phyloP scores from a whole-genome alignment of 2,888 invertebrate genomes.

The Xylophagus ater region DNA sequence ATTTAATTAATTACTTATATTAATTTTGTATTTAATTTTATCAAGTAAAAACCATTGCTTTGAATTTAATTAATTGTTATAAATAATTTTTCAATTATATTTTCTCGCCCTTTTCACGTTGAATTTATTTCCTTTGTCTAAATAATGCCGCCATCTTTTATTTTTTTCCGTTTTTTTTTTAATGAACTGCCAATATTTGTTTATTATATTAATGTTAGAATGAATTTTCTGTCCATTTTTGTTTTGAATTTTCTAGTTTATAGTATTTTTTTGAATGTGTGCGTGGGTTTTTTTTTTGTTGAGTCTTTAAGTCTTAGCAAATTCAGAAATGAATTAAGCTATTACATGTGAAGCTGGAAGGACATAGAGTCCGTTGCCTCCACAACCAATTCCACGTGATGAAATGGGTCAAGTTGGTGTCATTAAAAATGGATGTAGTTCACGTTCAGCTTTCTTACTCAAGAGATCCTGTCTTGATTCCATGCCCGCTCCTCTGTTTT shows the following conservation, averaged over 20 bases:
- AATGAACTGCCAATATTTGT: no score
- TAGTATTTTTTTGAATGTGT: no score
- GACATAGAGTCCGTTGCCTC: conserved; percentile 35
- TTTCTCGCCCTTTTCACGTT: no score
- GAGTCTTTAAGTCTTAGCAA: no score
- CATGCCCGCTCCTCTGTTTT: conserved; percentile 41
- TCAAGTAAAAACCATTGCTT: conserved; percentile 12
- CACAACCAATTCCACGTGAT: conserved; percentile 24
- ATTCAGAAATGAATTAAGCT: conserved; percentile 30
- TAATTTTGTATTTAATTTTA: conserved; percentile 2
- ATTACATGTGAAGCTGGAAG: conserved; percentile 36
- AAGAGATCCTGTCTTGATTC: conserved; percentile 39
- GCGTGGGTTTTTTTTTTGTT: no score
- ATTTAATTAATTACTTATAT: conserved; percentile 2
- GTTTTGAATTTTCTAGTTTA: no score
- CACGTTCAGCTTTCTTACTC: conserved; percentile 30
- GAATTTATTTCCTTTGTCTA: neutral
- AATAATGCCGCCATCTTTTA: no score
- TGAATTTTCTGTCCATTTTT: no score
- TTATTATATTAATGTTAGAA: no score
- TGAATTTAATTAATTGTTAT: conserved; percentile 3
- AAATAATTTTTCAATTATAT: no score
- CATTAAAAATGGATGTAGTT: conserved; percentile 40
- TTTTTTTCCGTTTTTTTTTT: no score
- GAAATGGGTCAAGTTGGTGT: conserved; percentile 41